A percentile compares a stretch with the other conserved stretches of the same genome.
Conservation (phyloP, 1,140 invertebrate species). For the Gryllus bimaculatus region DNA sequence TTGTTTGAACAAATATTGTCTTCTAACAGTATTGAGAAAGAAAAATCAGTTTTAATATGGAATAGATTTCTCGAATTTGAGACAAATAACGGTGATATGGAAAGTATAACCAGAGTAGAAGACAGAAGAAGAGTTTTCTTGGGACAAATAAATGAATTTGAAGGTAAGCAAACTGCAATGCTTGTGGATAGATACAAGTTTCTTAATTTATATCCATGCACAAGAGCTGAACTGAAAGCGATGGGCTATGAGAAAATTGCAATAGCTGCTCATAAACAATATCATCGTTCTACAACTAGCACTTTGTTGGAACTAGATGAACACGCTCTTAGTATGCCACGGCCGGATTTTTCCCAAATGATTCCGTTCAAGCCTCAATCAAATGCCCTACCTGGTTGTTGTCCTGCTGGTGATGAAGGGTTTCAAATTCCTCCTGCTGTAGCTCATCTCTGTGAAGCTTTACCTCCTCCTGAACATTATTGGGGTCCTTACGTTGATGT, state of each 20-base stretch:
- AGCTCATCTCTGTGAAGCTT: not conserved
- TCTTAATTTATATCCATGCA: constrained; percentile 86
- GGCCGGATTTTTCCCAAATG: constrained; percentile 89
- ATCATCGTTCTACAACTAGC: constrained; percentile 26
- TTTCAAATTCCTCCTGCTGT: constrained; percentile 9
- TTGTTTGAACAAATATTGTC: constrained; percentile 94
- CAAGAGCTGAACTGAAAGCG: constrained; percentile 65
- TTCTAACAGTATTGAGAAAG: constrained; percentile 80
- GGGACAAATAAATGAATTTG: constrained; percentile 93
- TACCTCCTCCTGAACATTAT: constrained; percentile 2
- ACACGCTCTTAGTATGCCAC: constrained; percentile 51
- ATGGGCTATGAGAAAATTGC: constrained; percentile 71
- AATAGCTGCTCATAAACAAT: constrained; percentile 38
- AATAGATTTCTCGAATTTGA: constrained; percentile 97
- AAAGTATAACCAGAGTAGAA: constrained; percentile 97
- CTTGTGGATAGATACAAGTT: constrained; percentile 94
- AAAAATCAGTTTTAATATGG: constrained; percentile 95
- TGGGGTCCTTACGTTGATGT: not conserved
- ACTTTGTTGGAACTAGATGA: constrained; percentile 27
- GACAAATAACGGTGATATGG: constrained; percentile 94
- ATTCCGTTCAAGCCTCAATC: constrained; percentile 88
- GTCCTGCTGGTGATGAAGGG: constrained; percentile 60
- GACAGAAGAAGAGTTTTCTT: constrained; percentile 81
- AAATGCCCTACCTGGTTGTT: constrained; percentile 71
- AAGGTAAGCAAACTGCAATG: constrained; percentile 92